Conservation (phyloP, 2,888 invertebrate species). For the Andrena chrysosceles region DNA sequence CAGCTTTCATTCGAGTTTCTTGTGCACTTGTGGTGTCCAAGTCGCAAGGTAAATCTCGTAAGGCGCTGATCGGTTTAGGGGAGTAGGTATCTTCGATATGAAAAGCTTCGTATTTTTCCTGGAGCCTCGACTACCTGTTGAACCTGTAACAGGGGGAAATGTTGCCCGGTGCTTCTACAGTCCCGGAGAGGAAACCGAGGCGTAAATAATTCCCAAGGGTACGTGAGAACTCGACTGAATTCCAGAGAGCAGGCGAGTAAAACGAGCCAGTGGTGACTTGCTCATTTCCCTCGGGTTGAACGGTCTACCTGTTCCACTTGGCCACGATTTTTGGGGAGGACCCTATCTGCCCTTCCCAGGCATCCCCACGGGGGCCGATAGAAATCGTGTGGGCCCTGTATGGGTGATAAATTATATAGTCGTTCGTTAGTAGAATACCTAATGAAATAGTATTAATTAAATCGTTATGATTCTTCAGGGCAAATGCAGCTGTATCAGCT, state of each 20-base stretch:
- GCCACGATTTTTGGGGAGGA: conserved; percentile 2
- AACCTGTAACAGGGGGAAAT: conserved; percentile 31
- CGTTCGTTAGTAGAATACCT: too few species aligned
- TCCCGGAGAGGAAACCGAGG: conserved; percentile 25
- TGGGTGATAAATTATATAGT: neutral
- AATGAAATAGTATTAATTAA: too few species aligned
- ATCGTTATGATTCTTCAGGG: too few species aligned
- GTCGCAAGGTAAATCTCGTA: neutral
- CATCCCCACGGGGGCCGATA: neutral
- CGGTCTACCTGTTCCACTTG: conserved; percentile 12
- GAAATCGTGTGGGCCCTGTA: too few species aligned
- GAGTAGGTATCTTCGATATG: neutral
- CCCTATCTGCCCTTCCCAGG: neutral
- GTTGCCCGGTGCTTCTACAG: conserved; percentile 17
- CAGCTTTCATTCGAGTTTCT: neutral
- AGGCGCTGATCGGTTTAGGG: conserved; percentile 22
- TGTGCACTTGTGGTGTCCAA: neutral
- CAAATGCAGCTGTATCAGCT: neutral
- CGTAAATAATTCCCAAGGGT: conserved; percentile 52
- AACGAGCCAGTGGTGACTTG: neutral
- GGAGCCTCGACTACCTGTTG: conserved; percentile 62
- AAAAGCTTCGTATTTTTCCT: conserved; percentile 8
- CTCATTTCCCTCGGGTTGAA: neutral
- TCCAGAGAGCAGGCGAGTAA: conserved; percentile 30
- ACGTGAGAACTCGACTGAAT: conserved; percentile 62